Conservation (phyloP, 2,113 vertebrate species). For the Taxidea taxus region DNA sequence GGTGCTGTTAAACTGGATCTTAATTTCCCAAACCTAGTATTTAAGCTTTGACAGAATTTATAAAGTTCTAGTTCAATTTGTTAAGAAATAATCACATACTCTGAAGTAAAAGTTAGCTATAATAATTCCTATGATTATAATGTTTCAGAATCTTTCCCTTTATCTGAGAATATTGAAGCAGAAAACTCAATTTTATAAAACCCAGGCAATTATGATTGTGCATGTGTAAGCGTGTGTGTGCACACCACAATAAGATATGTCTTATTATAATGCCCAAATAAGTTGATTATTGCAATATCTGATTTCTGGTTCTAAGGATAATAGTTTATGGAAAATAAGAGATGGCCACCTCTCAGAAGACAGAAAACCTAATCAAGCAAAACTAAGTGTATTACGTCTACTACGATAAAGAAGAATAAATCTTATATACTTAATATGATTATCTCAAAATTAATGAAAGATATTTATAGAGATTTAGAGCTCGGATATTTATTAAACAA, state of each 20-base stretch:
- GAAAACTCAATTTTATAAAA: neutral
- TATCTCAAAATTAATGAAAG: neutral
- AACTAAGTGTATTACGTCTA: neutral
- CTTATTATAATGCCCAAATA: neutral
- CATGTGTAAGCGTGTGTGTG: neutral
- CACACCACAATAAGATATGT: neutral
- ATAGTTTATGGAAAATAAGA: neutral
- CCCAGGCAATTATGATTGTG: neutral
- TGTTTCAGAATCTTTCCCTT: neutral
- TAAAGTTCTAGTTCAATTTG: neutral
- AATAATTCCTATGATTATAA: neutral
- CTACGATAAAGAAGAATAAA: neutral
- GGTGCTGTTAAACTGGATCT: neutral
- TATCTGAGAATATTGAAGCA: neutral
- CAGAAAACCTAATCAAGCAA: neutral
- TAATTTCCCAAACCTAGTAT: neutral
- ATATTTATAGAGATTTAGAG: neutral
- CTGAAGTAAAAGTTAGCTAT: neutral
- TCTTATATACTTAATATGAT: neutral
- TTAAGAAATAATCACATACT: neutral
- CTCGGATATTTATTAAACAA: neutral
- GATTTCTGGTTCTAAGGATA: neutral
- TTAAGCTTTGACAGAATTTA: neutral
- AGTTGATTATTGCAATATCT: neutral
- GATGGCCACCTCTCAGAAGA: neutral